Conservation (phyloP, 2,888 invertebrate genomes). For the Dolomedes plantarius region DNA sequence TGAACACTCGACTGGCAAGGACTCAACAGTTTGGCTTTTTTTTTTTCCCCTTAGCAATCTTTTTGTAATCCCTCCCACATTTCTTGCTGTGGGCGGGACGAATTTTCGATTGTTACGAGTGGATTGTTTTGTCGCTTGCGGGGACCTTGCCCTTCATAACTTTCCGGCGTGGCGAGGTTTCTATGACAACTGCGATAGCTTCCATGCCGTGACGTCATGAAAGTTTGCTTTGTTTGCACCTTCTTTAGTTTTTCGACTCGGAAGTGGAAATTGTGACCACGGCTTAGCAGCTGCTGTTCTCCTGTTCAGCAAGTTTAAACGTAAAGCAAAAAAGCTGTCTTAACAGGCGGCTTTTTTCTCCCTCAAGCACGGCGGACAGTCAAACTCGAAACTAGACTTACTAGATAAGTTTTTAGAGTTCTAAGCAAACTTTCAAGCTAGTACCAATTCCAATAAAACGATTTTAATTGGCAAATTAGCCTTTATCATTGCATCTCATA, state of each 20-base stretch:
- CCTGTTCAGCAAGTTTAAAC: too few species aligned
- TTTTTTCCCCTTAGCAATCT: too few species aligned
- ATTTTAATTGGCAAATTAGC: too few species aligned
- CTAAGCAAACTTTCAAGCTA: too few species aligned
- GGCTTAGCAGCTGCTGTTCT: too few species aligned
- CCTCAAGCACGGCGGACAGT: too few species aligned
- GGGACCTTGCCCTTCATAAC: slow-evolving; percentile 63
- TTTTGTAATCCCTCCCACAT: slow-evolving; percentile 12
- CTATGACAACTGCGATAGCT: neutral
- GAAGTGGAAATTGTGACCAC: neutral
- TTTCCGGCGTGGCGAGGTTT: neutral
- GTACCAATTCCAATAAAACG: too few species aligned
- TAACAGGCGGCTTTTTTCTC: too few species aligned
- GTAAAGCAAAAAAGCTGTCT: too few species aligned
- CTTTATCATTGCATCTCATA: too few species aligned
- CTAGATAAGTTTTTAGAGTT: too few species aligned
- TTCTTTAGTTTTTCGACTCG: neutral
- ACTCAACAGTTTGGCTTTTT: neutral
- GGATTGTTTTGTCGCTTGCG: slow-evolving; percentile 1
- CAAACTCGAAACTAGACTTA: too few species aligned
- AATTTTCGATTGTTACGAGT: neutral
- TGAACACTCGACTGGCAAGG: slow-evolving; percentile 1
- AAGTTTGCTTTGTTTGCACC: neutral
- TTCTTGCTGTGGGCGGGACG: neutral
- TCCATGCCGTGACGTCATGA: neutral